These are phyloP conservation scores for Tangara arthus DNA, from an alignment of 2,797 vertebrate species.

Conservation along the genomic window DNA sequence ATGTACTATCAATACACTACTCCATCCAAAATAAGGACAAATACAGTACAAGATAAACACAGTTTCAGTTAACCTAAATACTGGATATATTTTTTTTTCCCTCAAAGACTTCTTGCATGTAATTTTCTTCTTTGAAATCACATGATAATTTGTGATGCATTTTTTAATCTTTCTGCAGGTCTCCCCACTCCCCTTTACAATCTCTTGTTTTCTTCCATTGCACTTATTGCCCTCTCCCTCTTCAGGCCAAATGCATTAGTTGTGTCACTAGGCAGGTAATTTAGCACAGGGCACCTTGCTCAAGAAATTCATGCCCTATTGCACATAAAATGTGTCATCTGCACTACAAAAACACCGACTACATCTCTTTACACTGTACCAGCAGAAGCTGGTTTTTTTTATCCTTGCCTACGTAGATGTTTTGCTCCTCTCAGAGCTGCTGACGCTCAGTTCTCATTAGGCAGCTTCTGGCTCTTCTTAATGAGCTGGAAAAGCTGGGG, in stretches of 20 bases:
- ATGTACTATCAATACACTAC: not conserved
- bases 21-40: not conserved
- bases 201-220: not conserved
- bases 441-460: not conserved
- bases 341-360: not conserved
- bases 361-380: not conserved
- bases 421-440: not conserved
- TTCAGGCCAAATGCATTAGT: not conserved
- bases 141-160: not conserved
- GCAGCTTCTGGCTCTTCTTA: not conserved
- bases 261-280: not conserved
- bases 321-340: not conserved
- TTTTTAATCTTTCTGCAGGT: not conserved
- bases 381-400: not conserved
- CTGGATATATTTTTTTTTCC: rapidly evolving
- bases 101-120: not conserved
- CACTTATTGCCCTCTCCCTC: not conserved
- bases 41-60: not conserved
- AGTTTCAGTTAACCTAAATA: not conserved
- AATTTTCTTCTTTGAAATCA: not conserved
- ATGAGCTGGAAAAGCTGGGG: slow-evolving; percentile 9
- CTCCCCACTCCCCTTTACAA: not conserved
- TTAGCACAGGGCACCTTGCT: not conserved
- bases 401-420: not conserved
- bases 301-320: not conserved